A percentile compares a stretch with the other conserved stretches of the same genome.
These are phyloP conservation scores for Umimayanthus kanabou DNA, from an alignment of 92 coral and sea anemone genomes.

Conservation along the genomic window DNA sequence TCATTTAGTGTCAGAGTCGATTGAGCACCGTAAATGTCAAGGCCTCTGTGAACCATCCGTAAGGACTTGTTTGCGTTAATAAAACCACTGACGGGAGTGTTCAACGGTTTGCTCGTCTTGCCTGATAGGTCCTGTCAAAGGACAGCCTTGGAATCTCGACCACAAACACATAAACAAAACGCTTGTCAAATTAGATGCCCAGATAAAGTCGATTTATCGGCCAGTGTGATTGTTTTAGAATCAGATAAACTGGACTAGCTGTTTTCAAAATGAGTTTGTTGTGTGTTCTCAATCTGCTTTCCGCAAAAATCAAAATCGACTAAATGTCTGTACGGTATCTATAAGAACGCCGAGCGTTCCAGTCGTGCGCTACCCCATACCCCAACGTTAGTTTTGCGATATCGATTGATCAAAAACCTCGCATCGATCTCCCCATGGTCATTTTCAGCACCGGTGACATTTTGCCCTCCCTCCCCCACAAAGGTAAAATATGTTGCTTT, in stretches of 20 bases:
- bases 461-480: neutral
- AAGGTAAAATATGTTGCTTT: neutral
- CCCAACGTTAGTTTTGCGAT: neutral
- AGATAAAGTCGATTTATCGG: neutral
- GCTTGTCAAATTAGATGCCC: constrained; percentile 8
- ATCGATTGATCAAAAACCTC: neutral
- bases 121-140: neutral
- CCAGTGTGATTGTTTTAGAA: neutral
- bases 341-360: too few species aligned
- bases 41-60: neutral
- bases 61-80: neutral
- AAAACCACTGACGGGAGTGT: neutral
- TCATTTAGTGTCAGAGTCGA: neutral
- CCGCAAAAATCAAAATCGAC: too few species aligned
- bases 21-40: neutral
- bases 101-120: neutral
- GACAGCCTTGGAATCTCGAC: neutral
- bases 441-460: neutral
- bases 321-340: too few species aligned
- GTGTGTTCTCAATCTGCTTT: too few species aligned
- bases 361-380: too few species aligned
- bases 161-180: constrained; percentile 1
- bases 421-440: neutral
- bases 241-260: neutral
- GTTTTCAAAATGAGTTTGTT: too few species aligned